Conservation (phyloP, 30 jellyfish, hydroid and myxozoan genomes). For the Haliclystus octoradiatus region DNA sequence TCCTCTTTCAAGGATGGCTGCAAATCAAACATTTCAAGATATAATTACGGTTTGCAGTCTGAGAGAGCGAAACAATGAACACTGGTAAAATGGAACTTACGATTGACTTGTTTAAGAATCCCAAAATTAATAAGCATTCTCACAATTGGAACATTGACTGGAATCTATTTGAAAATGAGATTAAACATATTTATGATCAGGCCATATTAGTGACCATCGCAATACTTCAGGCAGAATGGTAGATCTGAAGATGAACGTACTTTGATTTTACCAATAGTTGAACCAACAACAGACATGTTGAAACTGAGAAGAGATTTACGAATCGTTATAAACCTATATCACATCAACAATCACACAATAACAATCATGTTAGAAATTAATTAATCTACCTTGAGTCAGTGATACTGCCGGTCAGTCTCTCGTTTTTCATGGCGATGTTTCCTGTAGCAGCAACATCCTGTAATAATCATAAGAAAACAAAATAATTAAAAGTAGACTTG, state of each 20-base stretch:
- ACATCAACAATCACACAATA: too few relatives aligned
- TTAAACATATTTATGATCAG: neutral
- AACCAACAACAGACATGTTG: slow-evolving; percentile 3
- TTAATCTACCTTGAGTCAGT: slow-evolving; percentile 16
- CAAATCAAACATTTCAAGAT: neutral
- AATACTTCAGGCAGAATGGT: too few relatives aligned
- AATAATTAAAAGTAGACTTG: neutral
- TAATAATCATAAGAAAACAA: neutral
- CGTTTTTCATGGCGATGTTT: slow-evolving; percentile 10
- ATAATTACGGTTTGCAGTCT: neutral
- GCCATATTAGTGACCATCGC: too few relatives aligned
- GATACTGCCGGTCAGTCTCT: slow-evolving; percentile 17
- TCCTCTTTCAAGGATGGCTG: slow-evolving; percentile 23
- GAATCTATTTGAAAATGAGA: slow-evolving; percentile 12
- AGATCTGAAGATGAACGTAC: slow-evolving; percentile 30
- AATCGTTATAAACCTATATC: neutral
- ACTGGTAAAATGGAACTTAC: too few relatives aligned
- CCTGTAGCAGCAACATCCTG: slow-evolving; percentile 29
- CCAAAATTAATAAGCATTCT: slow-evolving; percentile 6
- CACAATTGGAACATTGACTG: slow-evolving; percentile 16
- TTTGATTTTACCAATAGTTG: slow-evolving; percentile 33
- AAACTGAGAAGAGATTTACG: slow-evolving; percentile 15
- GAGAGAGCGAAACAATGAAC: neutral
- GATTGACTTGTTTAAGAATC: slow-evolving; percentile 9
- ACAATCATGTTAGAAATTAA: too few relatives aligned